Evolutionary conservation across 2,113 vertebrate genomes (phyloP), one percentile per base, ranked within the genome.

Genomic region (Phoenicopterus ruber): DNA sequence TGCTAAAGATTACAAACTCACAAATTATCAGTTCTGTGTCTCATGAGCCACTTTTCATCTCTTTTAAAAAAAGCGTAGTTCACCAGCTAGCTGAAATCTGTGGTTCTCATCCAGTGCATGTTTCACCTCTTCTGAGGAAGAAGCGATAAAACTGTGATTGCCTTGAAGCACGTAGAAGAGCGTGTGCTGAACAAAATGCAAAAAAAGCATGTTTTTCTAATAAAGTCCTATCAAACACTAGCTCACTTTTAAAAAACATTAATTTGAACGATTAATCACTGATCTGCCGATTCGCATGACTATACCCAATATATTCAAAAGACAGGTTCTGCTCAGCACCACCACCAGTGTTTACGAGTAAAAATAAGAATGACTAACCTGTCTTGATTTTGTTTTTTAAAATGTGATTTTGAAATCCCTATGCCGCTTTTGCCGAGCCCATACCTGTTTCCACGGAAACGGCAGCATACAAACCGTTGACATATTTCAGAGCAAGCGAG

Each of bases 81-180:
- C 62, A 72, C 72, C 59, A 44, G 2, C 17, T 3, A 22, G 46
- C 77, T 61, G 44, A 6, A 17, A 26, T 2, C 17, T 3, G 14
- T 2, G 8, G 34, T 18, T 59, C 50, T 76, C 65, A 26, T 1
- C n/a, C 81, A 36, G 4, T 1, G 2, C 5, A 0, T 3, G 1
- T 10, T 22, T 31, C 46, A 19, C 47, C 47, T 47, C 34, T 25
- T 10, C 2, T 8, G 42, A 38, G 52, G 55, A 32, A 42, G 62
- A 36, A 29, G 20, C 1, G 24, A 22, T 4, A 6, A 18, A 10
- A 24, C 25, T 1, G 22, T 5, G 20, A 10, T 3, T 12, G 25
- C 42, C 18, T 59, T 49, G 31, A 9, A 11, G 31, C 9, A 4
- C 4, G 1, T 1, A 29, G 46, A 25, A 36, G 3, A 49, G 22